Conservation (phyloP, 2,888 invertebrate species). For the Antitype chi region DNA sequence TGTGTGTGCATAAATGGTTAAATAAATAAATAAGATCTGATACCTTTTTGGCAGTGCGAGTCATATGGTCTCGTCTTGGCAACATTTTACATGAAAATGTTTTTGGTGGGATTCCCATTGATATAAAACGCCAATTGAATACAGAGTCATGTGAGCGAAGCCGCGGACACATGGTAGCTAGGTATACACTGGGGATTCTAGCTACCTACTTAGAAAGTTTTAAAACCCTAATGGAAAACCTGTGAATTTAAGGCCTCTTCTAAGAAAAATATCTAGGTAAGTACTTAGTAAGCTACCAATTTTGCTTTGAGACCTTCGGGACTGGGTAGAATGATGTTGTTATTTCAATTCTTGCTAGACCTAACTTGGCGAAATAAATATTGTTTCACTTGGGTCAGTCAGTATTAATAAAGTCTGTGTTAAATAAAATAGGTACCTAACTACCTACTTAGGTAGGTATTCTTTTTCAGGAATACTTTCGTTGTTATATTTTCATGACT, state of each 20-base stretch:
- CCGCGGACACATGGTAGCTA: not conserved
- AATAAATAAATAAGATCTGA: too few species aligned
- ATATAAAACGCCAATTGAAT: too few species aligned
- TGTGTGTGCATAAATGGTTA: too few species aligned
- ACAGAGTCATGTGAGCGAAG: not conserved
- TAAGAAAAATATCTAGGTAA: not conserved
- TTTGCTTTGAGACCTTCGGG: not conserved
- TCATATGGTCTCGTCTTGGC: too few species aligned
- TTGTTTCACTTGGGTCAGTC: not conserved
- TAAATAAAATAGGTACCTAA: not conserved
- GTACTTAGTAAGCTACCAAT: slow-evolving; percentile 3
- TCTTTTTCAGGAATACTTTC: not conserved
- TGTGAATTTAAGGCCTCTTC: not conserved
- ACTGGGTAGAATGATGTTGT: not conserved
- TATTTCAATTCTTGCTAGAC: not conserved
- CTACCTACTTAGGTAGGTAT: not conserved
- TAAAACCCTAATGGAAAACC: not conserved
- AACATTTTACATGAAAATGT: too few species aligned
- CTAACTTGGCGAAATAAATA: slow-evolving; percentile 14
- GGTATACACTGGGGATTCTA: not conserved
- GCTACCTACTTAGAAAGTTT: not conserved
- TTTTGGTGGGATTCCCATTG: too few species aligned
- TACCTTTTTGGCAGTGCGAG: too few species aligned
- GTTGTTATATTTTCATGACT: not conserved
- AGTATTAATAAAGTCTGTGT: not conserved